A percentile compares a stretch with the other conserved stretches of the same genome.
phyloP scores from a whole-genome alignment of 1,140 invertebrate species.

The Tenebrio molitor region DNA sequence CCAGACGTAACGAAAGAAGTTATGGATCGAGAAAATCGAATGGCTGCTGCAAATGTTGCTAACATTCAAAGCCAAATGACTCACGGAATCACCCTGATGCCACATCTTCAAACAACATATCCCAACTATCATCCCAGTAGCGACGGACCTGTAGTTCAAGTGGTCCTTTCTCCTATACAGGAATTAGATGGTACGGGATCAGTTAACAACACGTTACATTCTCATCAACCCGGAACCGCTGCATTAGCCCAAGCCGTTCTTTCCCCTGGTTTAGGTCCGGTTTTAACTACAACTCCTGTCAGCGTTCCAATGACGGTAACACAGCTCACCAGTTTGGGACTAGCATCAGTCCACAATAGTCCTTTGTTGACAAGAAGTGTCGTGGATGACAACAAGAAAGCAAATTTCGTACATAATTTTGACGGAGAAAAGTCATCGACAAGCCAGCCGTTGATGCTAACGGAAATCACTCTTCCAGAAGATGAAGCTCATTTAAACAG shows the following conservation, averaged over 20 bases:
- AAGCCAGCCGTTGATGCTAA: slow-evolving; percentile 50
- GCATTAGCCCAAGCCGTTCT: slow-evolving; percentile 80
- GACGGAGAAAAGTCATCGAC: slow-evolving; percentile 61
- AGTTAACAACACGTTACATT: slow-evolving; percentile 77
- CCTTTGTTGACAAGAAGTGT: slow-evolving; percentile 66
- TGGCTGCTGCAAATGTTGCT: slow-evolving; percentile 63
- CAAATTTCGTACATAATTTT: slow-evolving; percentile 56
- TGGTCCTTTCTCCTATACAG: slow-evolving; percentile 83
- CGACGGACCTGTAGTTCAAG: slow-evolving; percentile 80
- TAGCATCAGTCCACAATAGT: slow-evolving; percentile 64
- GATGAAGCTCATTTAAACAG: slow-evolving; percentile 30
- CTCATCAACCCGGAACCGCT: slow-evolving; percentile 76
- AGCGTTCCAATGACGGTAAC: slow-evolving; percentile 66
- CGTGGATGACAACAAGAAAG: slow-evolving; percentile 55
- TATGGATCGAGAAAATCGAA: slow-evolving; percentile 76
- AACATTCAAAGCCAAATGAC: slow-evolving; percentile 54
- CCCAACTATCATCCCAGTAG: slow-evolving; percentile 64
- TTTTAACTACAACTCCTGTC: slow-evolving; percentile 71
- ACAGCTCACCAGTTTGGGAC: slow-evolving; percentile 64
- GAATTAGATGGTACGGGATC: slow-evolving; percentile 77
- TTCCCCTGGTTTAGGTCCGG: slow-evolving; percentile 74
- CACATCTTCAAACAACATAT: slow-evolving; percentile 71
- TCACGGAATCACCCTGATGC: slow-evolving; percentile 74
- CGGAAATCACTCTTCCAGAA: slow-evolving; percentile 51
- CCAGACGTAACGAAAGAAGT: slow-evolving; percentile 87